Percentiles rank a stretch among this genome's conserved stretches.
These are phyloP conservation scores for Bombus turneri DNA, from an alignment of 1,140 invertebrate species.

Conservation along the genomic window DNA sequence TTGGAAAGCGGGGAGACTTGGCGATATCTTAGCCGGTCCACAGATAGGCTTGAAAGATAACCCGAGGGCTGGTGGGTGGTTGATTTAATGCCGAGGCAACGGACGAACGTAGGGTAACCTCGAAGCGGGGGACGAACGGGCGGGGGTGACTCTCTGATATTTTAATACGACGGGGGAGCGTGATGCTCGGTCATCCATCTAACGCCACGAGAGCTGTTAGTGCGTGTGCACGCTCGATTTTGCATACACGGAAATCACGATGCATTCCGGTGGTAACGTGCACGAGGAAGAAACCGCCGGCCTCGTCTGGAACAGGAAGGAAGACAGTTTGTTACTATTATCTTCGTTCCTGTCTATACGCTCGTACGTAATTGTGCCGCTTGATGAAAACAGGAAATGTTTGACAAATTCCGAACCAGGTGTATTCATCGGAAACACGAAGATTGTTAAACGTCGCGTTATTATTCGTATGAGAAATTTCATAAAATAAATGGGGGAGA, in stretches of 20 bases:
- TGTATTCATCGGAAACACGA: background rate
- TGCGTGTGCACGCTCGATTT: constrained; percentile 75
- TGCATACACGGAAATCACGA: constrained; percentile 77
- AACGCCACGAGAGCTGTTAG: constrained; percentile 49
- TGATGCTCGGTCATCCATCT: constrained; percentile 78
- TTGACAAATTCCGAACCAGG: background rate
- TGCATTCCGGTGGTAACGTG: constrained; percentile 56
- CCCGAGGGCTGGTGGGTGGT: constrained; percentile 74
- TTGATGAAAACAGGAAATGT: constrained; percentile 6
- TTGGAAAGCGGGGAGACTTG: constrained; percentile 44
- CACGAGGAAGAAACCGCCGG: constrained; percentile 5
- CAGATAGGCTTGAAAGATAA: constrained; percentile 77
- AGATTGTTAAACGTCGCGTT: background rate
- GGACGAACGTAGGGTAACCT: constrained; percentile 28
- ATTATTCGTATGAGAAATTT: too few species aligned
- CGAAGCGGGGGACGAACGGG: constrained; percentile 13
- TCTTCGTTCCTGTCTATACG: constrained; percentile 63
- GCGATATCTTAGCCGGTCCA: constrained; percentile 70
- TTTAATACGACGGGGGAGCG: constrained; percentile 74
- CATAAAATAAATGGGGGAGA: too few species aligned
- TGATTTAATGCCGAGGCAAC: constrained; percentile 73
- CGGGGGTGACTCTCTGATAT: constrained; percentile 69
- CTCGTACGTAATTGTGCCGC: background rate
- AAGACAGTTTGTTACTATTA: constrained; percentile 78
- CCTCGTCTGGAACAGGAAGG: constrained; percentile 75